These are phyloP conservation scores for Notamacropus eugenii DNA, from an alignment of 2,797 vertebrate species.

Conservation along the genomic window DNA sequence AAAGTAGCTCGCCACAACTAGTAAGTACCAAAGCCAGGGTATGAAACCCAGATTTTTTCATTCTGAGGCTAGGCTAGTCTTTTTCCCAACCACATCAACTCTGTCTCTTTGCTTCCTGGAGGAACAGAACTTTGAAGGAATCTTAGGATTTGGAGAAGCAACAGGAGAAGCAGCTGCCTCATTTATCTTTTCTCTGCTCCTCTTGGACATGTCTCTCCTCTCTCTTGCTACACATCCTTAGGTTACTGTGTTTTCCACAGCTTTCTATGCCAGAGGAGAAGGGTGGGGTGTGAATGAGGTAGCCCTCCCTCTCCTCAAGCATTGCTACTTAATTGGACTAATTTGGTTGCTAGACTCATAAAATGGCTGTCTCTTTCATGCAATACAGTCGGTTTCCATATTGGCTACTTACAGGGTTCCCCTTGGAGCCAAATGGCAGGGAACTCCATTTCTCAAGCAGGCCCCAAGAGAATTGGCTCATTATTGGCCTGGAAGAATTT, in stretches of 20 bases:
- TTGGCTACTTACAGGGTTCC: constrained; percentile 55
- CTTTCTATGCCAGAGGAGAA: neutral
- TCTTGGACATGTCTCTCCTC: neutral
- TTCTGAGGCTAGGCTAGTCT: neutral
- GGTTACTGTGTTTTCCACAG: neutral
- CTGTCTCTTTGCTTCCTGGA: neutral
- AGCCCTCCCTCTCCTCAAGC: neutral
- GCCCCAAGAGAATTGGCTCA: neutral
- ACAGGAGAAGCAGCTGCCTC: neutral
- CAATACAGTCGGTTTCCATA: neutral
- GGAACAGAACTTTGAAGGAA: neutral
- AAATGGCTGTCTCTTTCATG: constrained; percentile 27
- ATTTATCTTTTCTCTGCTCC: neutral
- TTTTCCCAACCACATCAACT: neutral
- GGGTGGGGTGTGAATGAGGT: neutral
- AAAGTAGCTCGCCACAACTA: neutral
- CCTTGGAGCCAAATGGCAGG: constrained; percentile 23
- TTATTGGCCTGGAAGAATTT: neutral
- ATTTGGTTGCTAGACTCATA: neutral
- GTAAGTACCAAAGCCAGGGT: neutral
- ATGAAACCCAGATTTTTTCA: neutral
- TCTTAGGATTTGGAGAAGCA: neutral
- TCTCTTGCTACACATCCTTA: neutral
- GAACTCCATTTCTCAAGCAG: constrained; percentile 19
- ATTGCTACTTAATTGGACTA: constrained; percentile 9